Base-by-base conservation (phyloP, 2,797 vertebrate genomes). In the Linurgus olivaceus region DNA sequence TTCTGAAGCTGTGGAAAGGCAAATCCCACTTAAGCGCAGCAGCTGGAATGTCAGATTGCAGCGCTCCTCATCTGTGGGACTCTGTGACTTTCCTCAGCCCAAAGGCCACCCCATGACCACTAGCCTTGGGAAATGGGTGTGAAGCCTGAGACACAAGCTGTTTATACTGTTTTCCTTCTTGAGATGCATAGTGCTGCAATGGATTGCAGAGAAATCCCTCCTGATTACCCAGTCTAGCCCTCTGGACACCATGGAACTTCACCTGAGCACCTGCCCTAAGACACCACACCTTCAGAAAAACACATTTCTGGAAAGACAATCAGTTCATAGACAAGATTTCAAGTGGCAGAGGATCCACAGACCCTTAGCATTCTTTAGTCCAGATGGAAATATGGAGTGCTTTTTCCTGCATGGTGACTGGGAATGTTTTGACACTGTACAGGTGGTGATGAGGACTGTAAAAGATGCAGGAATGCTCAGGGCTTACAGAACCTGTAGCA, bases 1-100 rank as follows among this genome's bases (percentile, higher is more conserved):
- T 96, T 88, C 94, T 88, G 85, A 89, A 89, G 71, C 83, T 73
- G 28, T 12, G 40, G 81, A 87, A 94, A 95, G 38, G 88, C 86
- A 92, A 92, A 87, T 77, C 66, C 47, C 78, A 80, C 0, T 38
- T 77, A 86, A 74, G 84, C 68, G 72, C 86, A 96, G 76, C 78
- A 96, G 76, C 87, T 96, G 94, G 72, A 82, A 80, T 21, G 44
- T 66, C 38, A 75, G 86, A 67, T 74, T 37, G 6, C 63, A 71
- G 17, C 28, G 47, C n/a, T 86, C 50, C 65, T 88, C 38, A 37
- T 51, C 33, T 9, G 21, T 51, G 42, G 44, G 28, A 14, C 23
- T 25, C 25, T 28, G 24, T 26, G 74, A 72, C 80, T 37, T 82
- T 82, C 19, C 38, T 74, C 31, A 58, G 76, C 24, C 73, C 29